Evolutionary conservation across 2,113 vertebrate species (phyloP).

Genomic region (Pomatorhinus ruficollis): DNA sequence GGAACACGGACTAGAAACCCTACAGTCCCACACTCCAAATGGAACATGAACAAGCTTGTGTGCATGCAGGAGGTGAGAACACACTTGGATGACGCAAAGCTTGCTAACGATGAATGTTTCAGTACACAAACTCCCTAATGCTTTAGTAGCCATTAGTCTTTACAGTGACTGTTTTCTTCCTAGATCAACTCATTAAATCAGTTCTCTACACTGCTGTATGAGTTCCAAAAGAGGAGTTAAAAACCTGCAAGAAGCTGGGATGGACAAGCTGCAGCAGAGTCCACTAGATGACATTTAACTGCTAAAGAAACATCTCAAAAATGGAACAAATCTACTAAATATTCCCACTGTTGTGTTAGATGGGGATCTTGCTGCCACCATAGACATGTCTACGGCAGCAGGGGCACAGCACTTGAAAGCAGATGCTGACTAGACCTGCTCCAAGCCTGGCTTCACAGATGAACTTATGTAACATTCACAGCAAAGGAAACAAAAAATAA

Average conservation of each 20-base stretch:
- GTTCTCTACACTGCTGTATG: not conserved
- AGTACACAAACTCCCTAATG: not conserved
- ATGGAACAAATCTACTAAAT: not conserved
- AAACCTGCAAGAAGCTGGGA: not conserved
- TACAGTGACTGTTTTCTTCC: not conserved
- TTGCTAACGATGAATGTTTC: not conserved
- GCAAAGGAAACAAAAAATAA: not conserved
- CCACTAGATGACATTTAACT: not conserved
- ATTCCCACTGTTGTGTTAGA: not conserved
- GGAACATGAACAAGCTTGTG: not conserved
- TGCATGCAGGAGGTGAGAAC: not conserved
- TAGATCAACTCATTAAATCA: not conserved
- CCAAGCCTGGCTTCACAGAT: not conserved
- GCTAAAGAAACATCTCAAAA: not conserved
- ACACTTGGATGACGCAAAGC: not conserved
- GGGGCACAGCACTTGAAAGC: not conserved
- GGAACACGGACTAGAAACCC: not conserved
- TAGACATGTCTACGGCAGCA: fast-evolving
- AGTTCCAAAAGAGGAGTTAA: not conserved
- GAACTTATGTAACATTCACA: not conserved
- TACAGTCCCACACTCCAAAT: not conserved
- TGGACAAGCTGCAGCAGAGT: not conserved
- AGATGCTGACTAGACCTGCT: not conserved
- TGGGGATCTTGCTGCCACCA: not conserved
- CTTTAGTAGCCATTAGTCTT: not conserved